A percentile compares a stretch with the other conserved stretches of the same genome.
Conservation (phyloP, 2,888 invertebrate genomes). For the Epistrophe grossulariae region DNA sequence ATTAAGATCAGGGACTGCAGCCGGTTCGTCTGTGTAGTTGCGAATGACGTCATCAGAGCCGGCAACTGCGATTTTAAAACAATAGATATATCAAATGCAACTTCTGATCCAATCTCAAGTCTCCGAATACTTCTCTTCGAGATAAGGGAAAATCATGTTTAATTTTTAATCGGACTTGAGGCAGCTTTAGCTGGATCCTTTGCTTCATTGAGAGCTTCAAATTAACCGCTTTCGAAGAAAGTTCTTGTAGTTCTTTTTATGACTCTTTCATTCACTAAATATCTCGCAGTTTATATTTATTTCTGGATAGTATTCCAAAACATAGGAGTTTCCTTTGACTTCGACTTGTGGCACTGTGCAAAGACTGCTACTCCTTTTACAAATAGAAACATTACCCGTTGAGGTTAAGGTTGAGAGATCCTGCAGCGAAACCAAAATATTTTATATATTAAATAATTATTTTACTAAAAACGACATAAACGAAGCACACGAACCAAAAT, state of each 20-base stretch:
- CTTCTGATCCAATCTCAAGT: slow-evolving; percentile 87
- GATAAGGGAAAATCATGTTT: slow-evolving; percentile 86
- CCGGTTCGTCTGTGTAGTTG: slow-evolving; percentile 88
- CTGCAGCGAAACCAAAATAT: slow-evolving; percentile 85
- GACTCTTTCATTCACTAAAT: slow-evolving; percentile 87
- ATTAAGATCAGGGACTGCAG: slow-evolving; percentile 87
- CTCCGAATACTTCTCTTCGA: slow-evolving; percentile 84
- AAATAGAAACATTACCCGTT: slow-evolving; percentile 85
- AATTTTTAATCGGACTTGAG: slow-evolving; percentile 84
- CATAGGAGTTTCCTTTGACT: slow-evolving; percentile 77
- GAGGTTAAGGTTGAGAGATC: slow-evolving; percentile 85
- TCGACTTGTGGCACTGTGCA: slow-evolving; percentile 86
- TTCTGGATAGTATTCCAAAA: slow-evolving; percentile 87
- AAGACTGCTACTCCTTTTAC: slow-evolving; percentile 87
- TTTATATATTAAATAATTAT: no score
- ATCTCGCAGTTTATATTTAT: slow-evolving; percentile 88
- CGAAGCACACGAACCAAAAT: no score
- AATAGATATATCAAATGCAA: slow-evolving; percentile 90
- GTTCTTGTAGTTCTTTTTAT: slow-evolving; percentile 90
- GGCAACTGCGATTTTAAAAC: slow-evolving; percentile 93
- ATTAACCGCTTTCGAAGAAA: slow-evolving; percentile 90
- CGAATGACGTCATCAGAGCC: slow-evolving; percentile 93
- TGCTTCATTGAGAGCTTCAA: slow-evolving; percentile 88
- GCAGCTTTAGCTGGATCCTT: slow-evolving; percentile 83
- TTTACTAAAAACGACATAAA: no score